A percentile compares a stretch with the other conserved stretches of the same genome.
Conservation (phyloP, 1,140 invertebrate species). For the Nebria ingens region DNA sequence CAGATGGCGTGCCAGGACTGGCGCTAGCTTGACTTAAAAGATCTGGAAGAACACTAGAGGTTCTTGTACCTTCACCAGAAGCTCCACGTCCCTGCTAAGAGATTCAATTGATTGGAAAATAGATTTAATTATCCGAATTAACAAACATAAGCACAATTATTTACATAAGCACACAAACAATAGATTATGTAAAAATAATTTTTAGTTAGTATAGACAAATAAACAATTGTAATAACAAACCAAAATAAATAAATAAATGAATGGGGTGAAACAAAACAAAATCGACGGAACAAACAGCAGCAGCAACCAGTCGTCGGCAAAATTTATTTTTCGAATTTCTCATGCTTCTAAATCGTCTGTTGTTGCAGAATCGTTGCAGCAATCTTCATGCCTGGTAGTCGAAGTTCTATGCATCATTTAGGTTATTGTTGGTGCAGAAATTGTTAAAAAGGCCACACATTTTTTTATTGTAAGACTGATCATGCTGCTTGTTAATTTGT, state of each 20-base stretch:
- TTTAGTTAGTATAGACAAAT: neutral
- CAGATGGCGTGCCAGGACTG: slow-evolving; percentile 69
- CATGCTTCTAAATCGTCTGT: neutral
- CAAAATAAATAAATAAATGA: neutral
- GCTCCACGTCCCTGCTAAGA: slow-evolving; percentile 54
- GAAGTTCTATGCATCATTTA: neutral
- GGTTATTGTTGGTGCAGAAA: neutral
- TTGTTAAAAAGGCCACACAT: neutral
- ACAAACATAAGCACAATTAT: neutral
- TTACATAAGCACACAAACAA: neutral
- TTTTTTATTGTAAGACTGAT: neutral
- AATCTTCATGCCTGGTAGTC: slow-evolving; percentile 1
- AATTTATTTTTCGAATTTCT: slow-evolving; percentile 1
- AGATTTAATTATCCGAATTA: too few species aligned
- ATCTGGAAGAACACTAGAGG: slow-evolving; percentile 87
- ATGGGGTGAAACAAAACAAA: slow-evolving; percentile 9
- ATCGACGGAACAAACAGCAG: slow-evolving; percentile 3
- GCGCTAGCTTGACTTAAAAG: slow-evolving; percentile 74
- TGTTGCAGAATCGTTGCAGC: neutral
- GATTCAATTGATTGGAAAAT: too few species aligned
- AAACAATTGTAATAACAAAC: neutral
- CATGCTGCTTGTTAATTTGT: neutral
- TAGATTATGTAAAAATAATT: neutral
- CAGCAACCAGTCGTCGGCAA: slow-evolving; percentile 1
- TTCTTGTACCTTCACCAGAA: slow-evolving; percentile 57